Evolutionary conservation across 2,113 vertebrate species (phyloP).

Genomic region (Circaetus gallicus): DNA sequence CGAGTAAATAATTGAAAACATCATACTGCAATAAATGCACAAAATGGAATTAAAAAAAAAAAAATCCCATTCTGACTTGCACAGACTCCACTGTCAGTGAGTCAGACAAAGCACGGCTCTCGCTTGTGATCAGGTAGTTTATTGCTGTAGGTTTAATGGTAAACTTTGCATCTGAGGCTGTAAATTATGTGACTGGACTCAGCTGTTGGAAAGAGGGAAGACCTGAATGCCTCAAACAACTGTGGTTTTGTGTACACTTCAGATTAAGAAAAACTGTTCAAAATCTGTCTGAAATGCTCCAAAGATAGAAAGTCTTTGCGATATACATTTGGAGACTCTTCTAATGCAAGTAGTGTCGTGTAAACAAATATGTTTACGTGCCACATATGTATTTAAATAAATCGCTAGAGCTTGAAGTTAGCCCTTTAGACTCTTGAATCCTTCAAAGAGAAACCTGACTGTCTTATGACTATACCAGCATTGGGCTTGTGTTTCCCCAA

Average conservation of each 20-base stretch:
- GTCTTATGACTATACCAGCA: not conserved
- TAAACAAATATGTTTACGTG: not conserved
- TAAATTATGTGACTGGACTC: not conserved
- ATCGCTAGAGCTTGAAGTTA: not conserved
- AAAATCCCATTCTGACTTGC: not conserved
- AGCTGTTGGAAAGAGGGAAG: not conserved
- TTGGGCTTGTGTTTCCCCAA: not conserved
- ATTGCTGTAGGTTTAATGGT: not conserved
- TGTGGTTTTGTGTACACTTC: not conserved
- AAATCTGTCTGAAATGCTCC: not conserved
- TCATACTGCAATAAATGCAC: not conserved
- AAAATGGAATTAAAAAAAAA: not conserved
- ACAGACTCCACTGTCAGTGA: not conserved
- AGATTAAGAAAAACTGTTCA: not conserved
- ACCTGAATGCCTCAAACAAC: not conserved
- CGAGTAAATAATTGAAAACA: not conserved
- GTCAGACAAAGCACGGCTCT: fast-evolving
- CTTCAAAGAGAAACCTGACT: not conserved
- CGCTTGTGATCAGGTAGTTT: not conserved
- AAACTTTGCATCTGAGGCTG: not conserved
- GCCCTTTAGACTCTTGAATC: not conserved
- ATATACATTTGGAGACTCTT: not conserved
- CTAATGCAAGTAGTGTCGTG: too few species aligned
- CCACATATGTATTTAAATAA: not conserved
- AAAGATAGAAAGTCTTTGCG: not conserved